phyloP scores from a whole-genome alignment of 2,113 vertebrate genomes.

The Hyaena hyaena region DNA sequence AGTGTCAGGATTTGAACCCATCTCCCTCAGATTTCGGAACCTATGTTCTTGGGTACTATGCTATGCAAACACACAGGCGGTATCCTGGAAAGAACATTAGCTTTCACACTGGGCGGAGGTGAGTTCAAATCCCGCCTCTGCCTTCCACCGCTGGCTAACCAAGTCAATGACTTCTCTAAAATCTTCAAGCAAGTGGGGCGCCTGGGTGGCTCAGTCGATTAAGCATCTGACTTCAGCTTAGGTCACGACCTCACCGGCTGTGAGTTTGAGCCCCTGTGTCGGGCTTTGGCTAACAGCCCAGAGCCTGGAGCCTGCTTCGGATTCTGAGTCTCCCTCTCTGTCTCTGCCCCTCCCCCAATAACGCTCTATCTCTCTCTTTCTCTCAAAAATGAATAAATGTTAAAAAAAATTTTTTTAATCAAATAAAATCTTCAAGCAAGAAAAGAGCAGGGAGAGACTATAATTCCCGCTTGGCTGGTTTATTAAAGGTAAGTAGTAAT shows the following conservation, averaged over 20 bases:
- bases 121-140: neutral
- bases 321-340: too few species aligned
- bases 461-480: neutral
- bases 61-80: neutral
- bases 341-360: too few species aligned
- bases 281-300: too few species aligned
- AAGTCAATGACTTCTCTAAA: neutral
- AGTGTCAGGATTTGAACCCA: neutral
- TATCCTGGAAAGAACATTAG: neutral
- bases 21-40: neutral
- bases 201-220: too few species aligned
- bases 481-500: neutral
- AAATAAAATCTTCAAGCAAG: neutral
- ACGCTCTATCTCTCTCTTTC: too few species aligned
- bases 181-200: neutral
- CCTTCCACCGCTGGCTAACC: neutral
- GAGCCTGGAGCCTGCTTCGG: too few species aligned
- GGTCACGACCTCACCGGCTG: too few species aligned
- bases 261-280: too few species aligned
- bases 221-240: too few species aligned
- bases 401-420: too few species aligned
- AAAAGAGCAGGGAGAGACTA: neutral
- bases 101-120: neutral
- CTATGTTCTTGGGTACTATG: neutral
- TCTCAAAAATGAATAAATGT: too few species aligned